phyloP scores from a whole-genome alignment of 2,888 invertebrate species.

The Scotopteryx bipunctaria region DNA sequence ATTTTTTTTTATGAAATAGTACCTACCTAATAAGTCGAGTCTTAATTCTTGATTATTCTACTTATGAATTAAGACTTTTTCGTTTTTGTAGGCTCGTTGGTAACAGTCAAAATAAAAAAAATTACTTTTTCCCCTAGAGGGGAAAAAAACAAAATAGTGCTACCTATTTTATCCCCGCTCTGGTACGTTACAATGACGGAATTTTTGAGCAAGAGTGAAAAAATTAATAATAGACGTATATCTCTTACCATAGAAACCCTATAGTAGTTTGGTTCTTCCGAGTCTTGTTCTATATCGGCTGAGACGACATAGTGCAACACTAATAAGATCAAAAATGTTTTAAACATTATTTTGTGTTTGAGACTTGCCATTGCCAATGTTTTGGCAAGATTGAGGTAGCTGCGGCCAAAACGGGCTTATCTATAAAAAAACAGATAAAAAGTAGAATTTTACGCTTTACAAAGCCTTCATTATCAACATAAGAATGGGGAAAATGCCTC shows the following conservation, averaged over 20 bases:
- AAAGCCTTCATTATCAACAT: slow-evolving; percentile 11
- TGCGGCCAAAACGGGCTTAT: slow-evolving; percentile 2
- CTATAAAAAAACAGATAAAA: slow-evolving; percentile 11
- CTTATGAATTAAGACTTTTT: too few relatives aligned
- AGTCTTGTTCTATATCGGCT: background rate
- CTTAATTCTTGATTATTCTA: too few relatives aligned
- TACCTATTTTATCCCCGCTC: too few relatives aligned
- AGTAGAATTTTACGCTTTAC: slow-evolving; percentile 1
- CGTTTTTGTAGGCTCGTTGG: too few relatives aligned
- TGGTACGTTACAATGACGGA: too few relatives aligned
- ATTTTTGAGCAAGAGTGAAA: too few relatives aligned
- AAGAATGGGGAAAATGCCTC: background rate
- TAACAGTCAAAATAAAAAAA: too few relatives aligned
- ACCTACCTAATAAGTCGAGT: too few relatives aligned
- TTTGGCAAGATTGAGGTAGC: background rate
- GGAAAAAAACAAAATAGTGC: too few relatives aligned
- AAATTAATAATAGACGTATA: slow-evolving; percentile 29
- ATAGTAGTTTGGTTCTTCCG: slow-evolving; percentile 41
- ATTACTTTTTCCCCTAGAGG: too few relatives aligned
- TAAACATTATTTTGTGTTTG: slow-evolving; percentile 4
- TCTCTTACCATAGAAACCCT: slow-evolving; percentile 70
- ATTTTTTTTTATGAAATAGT: too few relatives aligned
- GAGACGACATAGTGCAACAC: background rate
- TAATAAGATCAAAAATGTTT: background rate
- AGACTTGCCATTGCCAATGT: background rate